Conservation (phyloP, 2,888 invertebrate genomes). For the Capitulum mitella region DNA sequence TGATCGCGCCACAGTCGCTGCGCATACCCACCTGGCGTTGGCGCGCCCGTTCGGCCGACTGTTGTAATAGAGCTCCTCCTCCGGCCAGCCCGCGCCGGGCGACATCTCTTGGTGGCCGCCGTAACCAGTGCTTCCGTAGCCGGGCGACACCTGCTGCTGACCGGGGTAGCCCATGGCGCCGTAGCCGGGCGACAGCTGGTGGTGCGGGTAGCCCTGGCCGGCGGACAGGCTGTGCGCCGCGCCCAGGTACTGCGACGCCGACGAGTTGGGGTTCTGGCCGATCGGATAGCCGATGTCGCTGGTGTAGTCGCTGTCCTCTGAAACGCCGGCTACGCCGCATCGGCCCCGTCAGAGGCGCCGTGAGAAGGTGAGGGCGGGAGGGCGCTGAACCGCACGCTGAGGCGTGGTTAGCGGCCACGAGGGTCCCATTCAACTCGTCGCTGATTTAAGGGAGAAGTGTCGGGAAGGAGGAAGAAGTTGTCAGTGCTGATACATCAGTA, state of each 20-base stretch:
- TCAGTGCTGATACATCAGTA: too few relatives aligned
- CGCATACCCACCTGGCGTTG: conserved; percentile 50
- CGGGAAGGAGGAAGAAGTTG: too few relatives aligned
- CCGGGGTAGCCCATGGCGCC: conserved; percentile 29
- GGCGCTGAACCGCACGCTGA: too few relatives aligned
- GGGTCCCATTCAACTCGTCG: too few relatives aligned
- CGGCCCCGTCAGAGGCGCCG: not conserved
- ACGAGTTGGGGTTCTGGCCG: conserved; percentile 74
- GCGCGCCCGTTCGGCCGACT: conserved; percentile 66
- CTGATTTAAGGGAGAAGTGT: too few relatives aligned
- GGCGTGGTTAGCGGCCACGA: too few relatives aligned
- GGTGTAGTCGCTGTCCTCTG: conserved; percentile 95
- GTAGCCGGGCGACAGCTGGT: conserved; percentile 38
- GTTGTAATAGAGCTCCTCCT: conserved; percentile 66
- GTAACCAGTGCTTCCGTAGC: conserved; percentile 33
- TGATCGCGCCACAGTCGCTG: too few relatives aligned
- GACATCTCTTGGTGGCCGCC: conserved; percentile 36
- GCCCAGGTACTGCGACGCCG: conserved; percentile 76
- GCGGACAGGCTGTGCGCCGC: conserved; percentile 71
- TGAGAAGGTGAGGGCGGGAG: too few relatives aligned
- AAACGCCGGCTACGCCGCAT: conserved; percentile 67
- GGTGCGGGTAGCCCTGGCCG: conserved; percentile 60
- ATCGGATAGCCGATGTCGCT: conserved; percentile 91
- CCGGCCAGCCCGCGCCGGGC: conserved; percentile 42
- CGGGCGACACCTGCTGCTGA: conserved; percentile 37